phyloP scores from a whole-genome alignment of 1,140 invertebrate genomes.

The Drosophila arizonae region DNA sequence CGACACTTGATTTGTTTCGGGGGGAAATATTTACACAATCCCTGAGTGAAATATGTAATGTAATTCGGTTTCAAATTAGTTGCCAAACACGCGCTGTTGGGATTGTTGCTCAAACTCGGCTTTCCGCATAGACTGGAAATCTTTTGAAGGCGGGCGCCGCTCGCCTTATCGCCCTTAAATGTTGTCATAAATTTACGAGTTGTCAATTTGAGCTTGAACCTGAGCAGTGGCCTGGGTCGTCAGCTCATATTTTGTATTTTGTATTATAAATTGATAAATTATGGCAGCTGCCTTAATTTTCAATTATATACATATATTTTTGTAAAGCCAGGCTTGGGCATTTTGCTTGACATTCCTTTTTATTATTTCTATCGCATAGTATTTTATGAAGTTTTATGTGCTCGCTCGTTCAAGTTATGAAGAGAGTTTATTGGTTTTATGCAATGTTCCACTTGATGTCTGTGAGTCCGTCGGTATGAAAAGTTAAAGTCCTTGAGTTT shows the following conservation, averaged over 20 bases:
- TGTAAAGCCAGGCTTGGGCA: not conserved
- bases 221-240: slow-evolving; percentile 18
- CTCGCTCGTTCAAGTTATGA: not conserved
- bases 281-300: slow-evolving; percentile 44
- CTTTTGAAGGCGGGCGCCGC: slow-evolving; percentile 13
- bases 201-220: slow-evolving; percentile 70
- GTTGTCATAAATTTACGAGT: slow-evolving; percentile 63
- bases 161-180: slow-evolving; percentile 58
- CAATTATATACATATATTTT: slow-evolving; percentile 39
- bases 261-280: slow-evolving; percentile 47
- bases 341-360: slow-evolving; percentile 20
- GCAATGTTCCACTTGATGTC: too few species aligned
- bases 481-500: too few species aligned
- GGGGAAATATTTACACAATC: slow-evolving; percentile 61
- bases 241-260: slow-evolving; percentile 41
- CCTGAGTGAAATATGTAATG: slow-evolving; percentile 66
- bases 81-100: slow-evolving; percentile 22
- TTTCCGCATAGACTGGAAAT: slow-evolving; percentile 12
- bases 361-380: slow-evolving; percentile 45
- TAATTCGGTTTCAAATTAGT: slow-evolving; percentile 60
- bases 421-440: too few species aligned
- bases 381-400: slow-evolving; percentile 56
- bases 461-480: too few species aligned
- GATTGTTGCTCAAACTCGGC: too few species aligned
- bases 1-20: slow-evolving; percentile 66